These are phyloP conservation scores for Hyaena hyaena DNA, from an alignment of 2,113 vertebrate genomes.

Conservation along the genomic window DNA sequence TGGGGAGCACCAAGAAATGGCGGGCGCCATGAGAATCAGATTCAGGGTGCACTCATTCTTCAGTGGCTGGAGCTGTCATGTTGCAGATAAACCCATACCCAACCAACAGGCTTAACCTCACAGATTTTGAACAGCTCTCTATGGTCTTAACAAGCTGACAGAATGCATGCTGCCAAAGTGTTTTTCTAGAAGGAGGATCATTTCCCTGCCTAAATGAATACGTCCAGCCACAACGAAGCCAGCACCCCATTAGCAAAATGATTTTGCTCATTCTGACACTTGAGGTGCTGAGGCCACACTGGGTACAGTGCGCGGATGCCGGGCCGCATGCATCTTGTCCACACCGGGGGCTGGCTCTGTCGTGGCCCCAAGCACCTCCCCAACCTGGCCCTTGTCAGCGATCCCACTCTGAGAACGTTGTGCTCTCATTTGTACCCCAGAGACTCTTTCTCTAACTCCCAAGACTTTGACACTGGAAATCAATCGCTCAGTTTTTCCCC, in stretches of 20 bases:
- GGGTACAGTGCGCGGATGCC: accelerated
- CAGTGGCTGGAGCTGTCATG: not conserved
- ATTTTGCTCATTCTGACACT: not conserved
- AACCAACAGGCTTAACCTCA: slow-evolving; percentile 55
- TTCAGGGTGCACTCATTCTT: not conserved
- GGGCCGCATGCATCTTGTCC: accelerated
- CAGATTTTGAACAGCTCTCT: slow-evolving; percentile 50
- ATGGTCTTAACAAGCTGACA: slow-evolving; percentile 34
- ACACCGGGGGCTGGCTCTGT: not conserved
- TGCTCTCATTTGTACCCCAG: not conserved
- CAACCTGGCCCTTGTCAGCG: not conserved
- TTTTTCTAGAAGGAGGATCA: not conserved
- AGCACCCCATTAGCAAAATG: not conserved
- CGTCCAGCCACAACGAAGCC: not conserved
- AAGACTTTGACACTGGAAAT: not conserved
- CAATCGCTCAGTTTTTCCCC: too few relatives aligned
- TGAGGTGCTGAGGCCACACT: accelerated
- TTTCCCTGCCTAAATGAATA: not conserved
- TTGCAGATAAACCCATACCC: slow-evolving; percentile 41
- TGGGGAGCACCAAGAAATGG: slow-evolving; percentile 1
- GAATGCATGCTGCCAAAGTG: not conserved
- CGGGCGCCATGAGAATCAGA: slow-evolving; percentile 43
- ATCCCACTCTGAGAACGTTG: too few relatives aligned
- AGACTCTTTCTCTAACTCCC: not conserved
- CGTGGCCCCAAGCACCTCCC: accelerated